Base-by-base conservation (phyloP, 2,797 vertebrate species). In the Poecilia velifera region DNA sequence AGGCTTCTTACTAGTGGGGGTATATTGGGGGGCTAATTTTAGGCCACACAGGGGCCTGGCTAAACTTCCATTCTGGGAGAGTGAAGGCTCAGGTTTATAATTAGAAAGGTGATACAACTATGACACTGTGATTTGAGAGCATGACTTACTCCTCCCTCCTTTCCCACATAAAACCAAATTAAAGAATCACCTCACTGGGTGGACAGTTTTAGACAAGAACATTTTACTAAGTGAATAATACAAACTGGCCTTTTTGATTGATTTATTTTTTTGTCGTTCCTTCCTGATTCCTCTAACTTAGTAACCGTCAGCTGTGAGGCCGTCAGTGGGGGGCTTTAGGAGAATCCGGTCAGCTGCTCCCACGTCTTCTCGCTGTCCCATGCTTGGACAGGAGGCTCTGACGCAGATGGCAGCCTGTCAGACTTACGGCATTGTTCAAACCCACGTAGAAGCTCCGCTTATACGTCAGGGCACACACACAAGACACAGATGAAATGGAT, bases 41-140 rank as follows among this genome's bases (percentile, higher is more conserved):
- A 98, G 97, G 92, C 91, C 93, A 92, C 88, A 89, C 84, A 94
- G 96, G 96, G 96, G 96, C 94, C 96, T 93, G 95, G 93, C 94
- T 91, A 91, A 90, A 97, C 95, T 97, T 97, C 96, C 97, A 97
- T 98, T 97, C 96, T 97, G 95, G 97, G 97, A 96, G 89, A 90
- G 90, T 82, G 86, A 81, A 83, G 82, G 89, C 89, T 77, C 88
- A 51, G 84, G 89, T 90, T 96, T 97, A 98, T 96, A 96, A 97
- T 97, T 97, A 97, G 97, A 96, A 92, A 93, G 92, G 94, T 95
- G 95, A 91, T 91, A 94, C 87, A 86, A 82, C 78, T 86, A 91
- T 89, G 91, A 92, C 91, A 90, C 84, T 14, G 55, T 85, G 88
- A 83, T 68, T 70, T 76, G 68, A 18, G 76, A 34, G 73, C 68